Conservation (phyloP, 2,797 vertebrate species). For the Rallus crepitans region DNA sequence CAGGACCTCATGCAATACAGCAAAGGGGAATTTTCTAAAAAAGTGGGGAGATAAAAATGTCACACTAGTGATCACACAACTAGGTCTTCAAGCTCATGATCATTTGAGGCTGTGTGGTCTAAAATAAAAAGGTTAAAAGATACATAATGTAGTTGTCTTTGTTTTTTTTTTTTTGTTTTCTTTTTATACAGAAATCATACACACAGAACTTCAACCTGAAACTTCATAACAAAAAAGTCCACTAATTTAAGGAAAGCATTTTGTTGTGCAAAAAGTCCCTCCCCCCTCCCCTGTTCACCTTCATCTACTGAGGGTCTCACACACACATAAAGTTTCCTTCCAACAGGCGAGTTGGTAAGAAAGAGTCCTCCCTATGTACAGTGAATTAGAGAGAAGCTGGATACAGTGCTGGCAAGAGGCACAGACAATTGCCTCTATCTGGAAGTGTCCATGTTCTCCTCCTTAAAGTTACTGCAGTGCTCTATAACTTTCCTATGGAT, state of each 20-base stretch:
- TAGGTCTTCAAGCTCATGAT: constrained; percentile 39
- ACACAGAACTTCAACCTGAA: constrained; percentile 79
- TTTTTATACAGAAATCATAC: constrained; percentile 82
- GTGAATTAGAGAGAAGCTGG: constrained; percentile 70
- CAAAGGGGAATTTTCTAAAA: constrained; percentile 47
- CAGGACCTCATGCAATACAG: constrained; percentile 56
- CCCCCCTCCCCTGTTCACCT: constrained; percentile 65
- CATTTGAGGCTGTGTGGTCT: constrained; percentile 54
- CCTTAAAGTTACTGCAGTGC: constrained; percentile 94
- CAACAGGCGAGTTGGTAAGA: constrained; percentile 62
- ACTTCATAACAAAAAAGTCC: constrained; percentile 78
- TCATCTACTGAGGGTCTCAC: constrained; percentile 68
- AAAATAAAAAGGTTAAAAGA: constrained; percentile 63
- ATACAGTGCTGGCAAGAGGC: constrained; percentile 61
- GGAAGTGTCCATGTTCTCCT: constrained; percentile 96
- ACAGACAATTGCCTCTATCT: constrained; percentile 82
- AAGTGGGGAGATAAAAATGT: constrained; percentile 47
- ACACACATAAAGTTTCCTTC: constrained; percentile 70
- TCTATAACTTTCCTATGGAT: constrained; percentile 93
- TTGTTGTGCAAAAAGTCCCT: constrained; percentile 82
- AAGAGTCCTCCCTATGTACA: constrained; percentile 76
- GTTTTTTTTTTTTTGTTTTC: constrained; percentile 55
- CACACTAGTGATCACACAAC: constrained; percentile 44
- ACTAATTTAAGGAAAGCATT: constrained; percentile 80
- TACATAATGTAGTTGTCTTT: constrained; percentile 59